Conservation (phyloP, 2,797 vertebrate species). For the Hypotaenidia philippensis region DNA sequence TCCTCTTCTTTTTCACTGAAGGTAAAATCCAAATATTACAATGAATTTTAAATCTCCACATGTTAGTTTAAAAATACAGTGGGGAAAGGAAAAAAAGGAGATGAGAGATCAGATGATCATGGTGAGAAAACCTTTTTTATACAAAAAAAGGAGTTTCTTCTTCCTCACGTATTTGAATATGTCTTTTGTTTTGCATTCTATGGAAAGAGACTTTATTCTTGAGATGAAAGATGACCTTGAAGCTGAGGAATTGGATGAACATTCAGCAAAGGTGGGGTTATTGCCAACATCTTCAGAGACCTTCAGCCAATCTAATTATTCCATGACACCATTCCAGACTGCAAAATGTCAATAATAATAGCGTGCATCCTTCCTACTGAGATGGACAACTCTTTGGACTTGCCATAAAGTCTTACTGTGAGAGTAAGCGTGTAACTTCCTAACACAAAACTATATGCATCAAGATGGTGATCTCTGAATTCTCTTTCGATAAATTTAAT, state of each 20-base stretch:
- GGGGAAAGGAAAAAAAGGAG: accelerated
- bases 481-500: neutral
- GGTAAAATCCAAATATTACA: neutral
- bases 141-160: neutral
- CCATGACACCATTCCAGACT: neutral
- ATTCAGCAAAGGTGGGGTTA: neutral
- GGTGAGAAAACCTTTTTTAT: neutral
- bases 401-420: neutral
- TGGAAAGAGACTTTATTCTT: neutral
- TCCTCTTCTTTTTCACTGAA: neutral
- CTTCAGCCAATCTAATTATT: neutral
- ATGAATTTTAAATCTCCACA: neutral
- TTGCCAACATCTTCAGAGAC: neutral
- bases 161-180: neutral
- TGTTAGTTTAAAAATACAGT: neutral
- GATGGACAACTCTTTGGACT: neutral
- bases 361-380: neutral
- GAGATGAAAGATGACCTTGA: neutral
- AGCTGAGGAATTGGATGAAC: neutral
- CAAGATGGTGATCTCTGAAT: accelerated
- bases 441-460: neutral
- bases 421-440: neutral
- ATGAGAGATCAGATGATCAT: neutral
- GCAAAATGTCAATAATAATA: neutral
- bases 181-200: neutral